Evolutionary conservation across 2,797 vertebrate species (phyloP).

Genomic region (Glossophaga mutica): DNA sequence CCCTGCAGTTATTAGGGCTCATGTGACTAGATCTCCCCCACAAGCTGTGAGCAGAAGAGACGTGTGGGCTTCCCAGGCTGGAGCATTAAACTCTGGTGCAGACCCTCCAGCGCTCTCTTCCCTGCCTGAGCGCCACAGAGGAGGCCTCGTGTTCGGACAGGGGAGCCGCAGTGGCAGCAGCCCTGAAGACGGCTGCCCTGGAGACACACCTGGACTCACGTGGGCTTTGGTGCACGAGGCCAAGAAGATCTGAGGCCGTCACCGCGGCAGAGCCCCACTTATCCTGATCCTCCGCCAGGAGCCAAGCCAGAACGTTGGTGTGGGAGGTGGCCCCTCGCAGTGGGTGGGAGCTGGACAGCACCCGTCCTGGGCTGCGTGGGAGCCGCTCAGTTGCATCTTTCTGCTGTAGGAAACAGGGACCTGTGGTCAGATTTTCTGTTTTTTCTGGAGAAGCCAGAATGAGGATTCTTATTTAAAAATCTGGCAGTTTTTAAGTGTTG

Average conservation of each 20-base stretch:
- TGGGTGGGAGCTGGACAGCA: no score
- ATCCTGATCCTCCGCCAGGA: not conserved
- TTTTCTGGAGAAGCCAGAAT: not conserved
- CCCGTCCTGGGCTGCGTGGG: fast-evolving
- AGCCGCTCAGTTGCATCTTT: not conserved
- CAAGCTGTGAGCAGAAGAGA: not conserved
- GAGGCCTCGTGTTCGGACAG: not conserved
- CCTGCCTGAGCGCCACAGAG: fast-evolving
- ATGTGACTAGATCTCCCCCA: not conserved
- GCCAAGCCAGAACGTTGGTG: not conserved
- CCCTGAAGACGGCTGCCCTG: not conserved
- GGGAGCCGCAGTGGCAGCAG: fast-evolving
- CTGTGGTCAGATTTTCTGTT: not conserved
- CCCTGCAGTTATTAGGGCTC: not conserved
- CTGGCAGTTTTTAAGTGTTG: not conserved
- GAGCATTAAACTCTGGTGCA: not conserved
- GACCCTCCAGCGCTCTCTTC: not conserved
- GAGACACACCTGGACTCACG: not conserved
- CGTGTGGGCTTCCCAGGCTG: fast-evolving
- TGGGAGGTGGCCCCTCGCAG: fast-evolving
- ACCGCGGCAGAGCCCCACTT: not conserved
- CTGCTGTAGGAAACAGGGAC: not conserved
- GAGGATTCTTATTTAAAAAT: conserved; percentile 8
- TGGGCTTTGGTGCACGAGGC: not conserved
- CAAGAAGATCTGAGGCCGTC: not conserved